Conservation (phyloP, 2,888 invertebrate genomes). For the Idaea aversata region DNA sequence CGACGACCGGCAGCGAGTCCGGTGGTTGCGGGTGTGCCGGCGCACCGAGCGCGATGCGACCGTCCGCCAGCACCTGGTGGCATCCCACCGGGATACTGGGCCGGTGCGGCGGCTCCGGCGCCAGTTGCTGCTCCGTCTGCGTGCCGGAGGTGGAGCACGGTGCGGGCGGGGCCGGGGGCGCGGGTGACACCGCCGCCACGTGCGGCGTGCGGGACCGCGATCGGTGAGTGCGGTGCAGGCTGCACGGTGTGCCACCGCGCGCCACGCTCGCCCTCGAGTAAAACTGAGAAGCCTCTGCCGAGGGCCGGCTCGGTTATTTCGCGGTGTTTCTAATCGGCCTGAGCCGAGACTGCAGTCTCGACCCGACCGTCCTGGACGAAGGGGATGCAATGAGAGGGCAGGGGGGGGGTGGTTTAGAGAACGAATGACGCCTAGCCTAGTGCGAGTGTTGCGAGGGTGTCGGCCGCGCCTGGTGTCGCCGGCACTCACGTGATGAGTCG, state of each 20-base stretch:
- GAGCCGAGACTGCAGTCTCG: not conserved
- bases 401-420: not conserved
- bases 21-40: constrained; percentile 50
- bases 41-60: constrained; percentile 72
- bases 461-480: constrained; percentile 80
- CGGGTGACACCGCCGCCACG: constrained; percentile 59
- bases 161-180: constrained; percentile 55
- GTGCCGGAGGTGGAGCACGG: constrained; percentile 67
- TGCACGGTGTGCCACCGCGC: constrained; percentile 83
- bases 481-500: constrained; percentile 97
- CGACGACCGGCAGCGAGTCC: constrained; percentile 66
- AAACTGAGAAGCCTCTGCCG: constrained; percentile 80
- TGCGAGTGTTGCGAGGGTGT: constrained; percentile 82
- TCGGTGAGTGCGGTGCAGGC: constrained; percentile 76
- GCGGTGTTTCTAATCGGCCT: constrained; percentile 26
- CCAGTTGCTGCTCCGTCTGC: constrained; percentile 56
- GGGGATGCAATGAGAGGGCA: not conserved
- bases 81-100: constrained; percentile 79
- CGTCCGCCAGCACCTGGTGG: constrained; percentile 76
- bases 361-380: not conserved
- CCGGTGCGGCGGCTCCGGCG: constrained; percentile 63
- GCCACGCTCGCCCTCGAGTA: constrained; percentile 90
- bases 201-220: constrained; percentile 69
- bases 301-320: constrained; percentile 47
- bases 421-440: constrained; percentile 12